Evolutionary conservation across 2,113 vertebrate species (phyloP), one percentile per base, ranked within the genome.

Genomic region (Phasianus colchicus): DNA sequence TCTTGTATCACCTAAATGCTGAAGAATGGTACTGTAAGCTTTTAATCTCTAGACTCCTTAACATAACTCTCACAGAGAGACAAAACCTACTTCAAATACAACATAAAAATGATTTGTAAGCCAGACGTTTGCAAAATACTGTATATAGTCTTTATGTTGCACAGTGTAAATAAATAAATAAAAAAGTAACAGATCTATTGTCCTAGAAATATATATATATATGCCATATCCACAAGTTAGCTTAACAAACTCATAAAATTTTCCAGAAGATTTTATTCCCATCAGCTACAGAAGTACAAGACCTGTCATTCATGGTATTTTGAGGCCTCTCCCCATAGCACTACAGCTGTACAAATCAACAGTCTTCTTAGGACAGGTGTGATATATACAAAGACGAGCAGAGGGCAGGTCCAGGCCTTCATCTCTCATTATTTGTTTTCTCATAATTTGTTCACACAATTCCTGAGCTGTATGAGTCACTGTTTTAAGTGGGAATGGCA

Each of bases 391-490:
- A 64, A 83, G 47, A 58, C 54, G 86, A 80, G 54, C n/a, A 89
- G 34, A 69, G 38, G 34, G 60, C 2, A 65, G 21, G 24, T 85
- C 24, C 29, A 80, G 30, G 63, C 50, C 75, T 95, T 70, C 67
- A 57, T 70, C 55, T 83, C 34, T 65, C 54, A 70, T 43, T 78
- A 89, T 71, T 76, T 92, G 29, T 69, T 93, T 77, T 86, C 63
- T 89, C 48, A 29, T 87, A 63, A 91, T 89, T 89, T 89, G 60
- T 71, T 86, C 67, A 76, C 58, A 73, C n/a, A 88, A 80, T 88
- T 77, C 55, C 50, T 75, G 86, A 74, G 50, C 24, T 73, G 13
- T 74, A 12, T 30, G 32, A 25, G 34, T 55, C 19, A n/a, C 91
- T 77, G 88, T 34, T 95, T 83, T 81, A 86, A 90, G 36, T 81